Evolutionary conservation across 2,888 invertebrate species (phyloP).

Genomic region (Drosophila seclusa): DNA sequence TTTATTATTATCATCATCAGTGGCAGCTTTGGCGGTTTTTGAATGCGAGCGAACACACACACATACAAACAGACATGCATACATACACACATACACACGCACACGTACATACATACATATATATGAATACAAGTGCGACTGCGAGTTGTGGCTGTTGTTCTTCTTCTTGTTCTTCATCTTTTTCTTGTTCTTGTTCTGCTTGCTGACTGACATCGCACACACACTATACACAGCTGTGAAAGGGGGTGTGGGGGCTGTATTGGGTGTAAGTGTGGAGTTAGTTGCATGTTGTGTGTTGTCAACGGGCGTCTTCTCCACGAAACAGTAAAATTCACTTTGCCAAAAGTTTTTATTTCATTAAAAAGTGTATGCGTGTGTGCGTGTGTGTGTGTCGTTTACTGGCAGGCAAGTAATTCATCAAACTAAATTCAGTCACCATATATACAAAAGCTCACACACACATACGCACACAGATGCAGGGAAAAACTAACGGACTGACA

Average conservation of each 20-base stretch:
- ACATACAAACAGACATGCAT: conserved; percentile 4
- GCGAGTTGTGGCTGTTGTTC: conserved; percentile 12
- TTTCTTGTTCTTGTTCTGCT: not conserved
- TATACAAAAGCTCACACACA: conserved; percentile 19
- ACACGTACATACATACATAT: conserved; percentile 4
- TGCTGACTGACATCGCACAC: conserved; percentile 49
- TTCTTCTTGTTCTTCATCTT: not conserved
- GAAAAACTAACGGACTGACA: conserved; percentile 61
- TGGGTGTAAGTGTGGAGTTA: conserved; percentile 19
- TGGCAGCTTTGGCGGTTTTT: conserved; percentile 79
- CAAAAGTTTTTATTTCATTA: conserved; percentile 82
- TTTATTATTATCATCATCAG: conserved; percentile 82
- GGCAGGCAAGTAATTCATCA: conserved; percentile 79
- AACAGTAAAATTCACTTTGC: conserved; percentile 82
- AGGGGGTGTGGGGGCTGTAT: not conserved
- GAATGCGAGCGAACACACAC: not conserved
- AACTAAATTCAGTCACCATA: conserved; percentile 71
- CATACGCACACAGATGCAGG: conserved; percentile 9
- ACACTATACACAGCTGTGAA: conserved; percentile 44
- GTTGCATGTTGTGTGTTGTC: conserved; percentile 60
- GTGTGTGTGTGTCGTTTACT: conserved; percentile 65
- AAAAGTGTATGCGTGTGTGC: conserved; percentile 59
- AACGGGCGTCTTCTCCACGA: conserved; percentile 57
- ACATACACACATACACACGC: conserved; percentile 12
- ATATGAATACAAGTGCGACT: conserved; percentile 23